Percentiles rank a stretch among this genome's conserved stretches.
These are phyloP conservation scores for Silurus aristotelis DNA, from an alignment of 2,797 vertebrate genomes.

Conservation along the genomic window DNA sequence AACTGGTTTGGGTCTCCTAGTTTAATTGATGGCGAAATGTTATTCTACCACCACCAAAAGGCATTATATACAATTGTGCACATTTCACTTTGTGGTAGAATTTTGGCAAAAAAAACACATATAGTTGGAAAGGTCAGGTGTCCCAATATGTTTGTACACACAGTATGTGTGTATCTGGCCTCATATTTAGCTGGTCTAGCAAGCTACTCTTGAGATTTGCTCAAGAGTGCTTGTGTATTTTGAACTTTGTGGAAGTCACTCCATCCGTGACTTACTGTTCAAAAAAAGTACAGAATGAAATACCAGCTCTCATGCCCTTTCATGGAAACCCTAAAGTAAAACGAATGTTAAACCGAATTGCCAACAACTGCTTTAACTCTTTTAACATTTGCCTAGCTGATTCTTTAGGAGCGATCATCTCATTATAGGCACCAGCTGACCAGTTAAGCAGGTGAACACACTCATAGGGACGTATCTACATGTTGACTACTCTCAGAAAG, in stretches of 20 bases:
- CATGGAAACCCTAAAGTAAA: not conserved
- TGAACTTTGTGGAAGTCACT: not conserved
- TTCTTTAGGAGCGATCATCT: slow-evolving; percentile 1
- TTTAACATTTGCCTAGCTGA: not conserved
- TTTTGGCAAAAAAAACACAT: no score
- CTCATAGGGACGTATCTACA: not conserved
- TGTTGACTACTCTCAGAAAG: not conserved
- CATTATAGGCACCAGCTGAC: slow-evolving; percentile 19
- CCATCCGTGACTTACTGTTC: not conserved
- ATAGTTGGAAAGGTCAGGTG: no score
- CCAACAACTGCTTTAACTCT: not conserved
- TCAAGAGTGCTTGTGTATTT: not conserved
- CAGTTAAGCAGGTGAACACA: not conserved
- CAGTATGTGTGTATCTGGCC: no score
- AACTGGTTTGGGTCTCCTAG: no score
- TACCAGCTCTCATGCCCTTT: not conserved
- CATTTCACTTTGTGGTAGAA: no score
- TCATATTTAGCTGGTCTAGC: not conserved
- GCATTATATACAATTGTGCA: no score
- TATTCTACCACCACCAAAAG: no score
- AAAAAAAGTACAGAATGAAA: not conserved
- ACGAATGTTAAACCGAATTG: not conserved
- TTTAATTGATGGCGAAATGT: no score
- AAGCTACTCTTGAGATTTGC: not conserved
- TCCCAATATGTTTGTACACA: no score